Evolutionary conservation across 2,797 vertebrate species (phyloP).

Genomic region (Oryzias dopingdopingensis): DNA sequence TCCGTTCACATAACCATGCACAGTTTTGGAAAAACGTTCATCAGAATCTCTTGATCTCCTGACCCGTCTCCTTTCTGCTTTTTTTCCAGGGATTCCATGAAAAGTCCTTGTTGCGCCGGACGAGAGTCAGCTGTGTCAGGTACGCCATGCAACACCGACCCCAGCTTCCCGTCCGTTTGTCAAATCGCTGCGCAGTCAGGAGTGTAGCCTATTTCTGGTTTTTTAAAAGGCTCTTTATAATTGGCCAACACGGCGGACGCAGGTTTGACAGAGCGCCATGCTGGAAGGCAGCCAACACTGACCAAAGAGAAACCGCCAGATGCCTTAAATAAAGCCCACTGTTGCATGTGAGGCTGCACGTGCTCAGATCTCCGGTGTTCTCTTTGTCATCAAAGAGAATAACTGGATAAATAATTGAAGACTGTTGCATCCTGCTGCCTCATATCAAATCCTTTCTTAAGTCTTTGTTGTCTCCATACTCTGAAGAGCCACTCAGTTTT

Average conservation of each 20-base stretch:
- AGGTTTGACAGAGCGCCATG: slow-evolving; percentile 18
- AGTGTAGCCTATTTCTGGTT: slow-evolving; percentile 50
- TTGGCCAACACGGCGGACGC: slow-evolving; percentile 13
- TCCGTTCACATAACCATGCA: not conserved
- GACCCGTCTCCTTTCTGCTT: slow-evolving; percentile 16
- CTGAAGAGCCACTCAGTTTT: too few relatives aligned
- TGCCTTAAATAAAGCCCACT: slow-evolving; percentile 36
- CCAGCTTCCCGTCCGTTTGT: slow-evolving; percentile 45
- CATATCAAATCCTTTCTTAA: slow-evolving; percentile 1
- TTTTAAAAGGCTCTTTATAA: slow-evolving; percentile 35
- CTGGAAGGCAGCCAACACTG: slow-evolving; percentile 19
- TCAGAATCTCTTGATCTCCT: slow-evolving; percentile 14
- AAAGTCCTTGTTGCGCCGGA: slow-evolving; percentile 42
- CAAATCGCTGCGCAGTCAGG: slow-evolving; percentile 58
- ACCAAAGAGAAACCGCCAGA: not conserved
- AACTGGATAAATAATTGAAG: not conserved
- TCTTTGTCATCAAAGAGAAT: slow-evolving; percentile 50
- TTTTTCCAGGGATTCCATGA: slow-evolving; percentile 42
- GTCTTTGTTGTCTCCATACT: not conserved
- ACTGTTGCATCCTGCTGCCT: slow-evolving; percentile 3
- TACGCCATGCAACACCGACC: slow-evolving; percentile 52
- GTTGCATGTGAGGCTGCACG: slow-evolving; percentile 34
- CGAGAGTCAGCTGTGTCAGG: slow-evolving; percentile 58
- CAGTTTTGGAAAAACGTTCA: not conserved
- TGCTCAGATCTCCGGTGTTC: slow-evolving; percentile 26